phyloP scores from a whole-genome alignment of 2,113 vertebrate species.

The Rhadina sibilatrix region DNA sequence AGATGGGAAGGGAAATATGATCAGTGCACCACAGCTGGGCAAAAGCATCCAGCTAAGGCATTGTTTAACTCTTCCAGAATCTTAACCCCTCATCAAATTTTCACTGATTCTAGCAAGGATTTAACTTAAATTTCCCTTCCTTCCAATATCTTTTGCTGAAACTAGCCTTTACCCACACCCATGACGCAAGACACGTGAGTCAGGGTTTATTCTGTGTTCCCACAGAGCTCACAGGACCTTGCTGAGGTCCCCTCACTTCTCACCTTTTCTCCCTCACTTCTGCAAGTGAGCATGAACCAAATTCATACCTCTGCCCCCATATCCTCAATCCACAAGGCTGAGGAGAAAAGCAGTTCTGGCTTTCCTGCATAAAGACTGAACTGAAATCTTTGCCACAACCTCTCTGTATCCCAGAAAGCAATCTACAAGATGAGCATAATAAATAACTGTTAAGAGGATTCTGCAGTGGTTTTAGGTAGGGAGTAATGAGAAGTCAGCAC shows the following conservation, averaged over 20 bases:
- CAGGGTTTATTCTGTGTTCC: neutral
- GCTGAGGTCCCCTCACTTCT: neutral
- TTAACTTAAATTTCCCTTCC: neutral
- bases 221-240: neutral
- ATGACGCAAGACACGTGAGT: neutral
- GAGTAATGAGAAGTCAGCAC: constrained; percentile 16
- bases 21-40: neutral
- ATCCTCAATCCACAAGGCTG: neutral
- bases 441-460: constrained; percentile 4
- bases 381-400: neutral
- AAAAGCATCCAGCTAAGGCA: neutral
- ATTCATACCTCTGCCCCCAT: neutral
- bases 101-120: neutral
- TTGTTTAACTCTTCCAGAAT: neutral
- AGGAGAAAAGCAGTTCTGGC: neutral
- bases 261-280: fast-evolving
- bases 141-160: neutral
- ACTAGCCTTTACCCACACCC: neutral
- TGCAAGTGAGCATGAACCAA: fast-evolving
- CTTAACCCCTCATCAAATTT: neutral
- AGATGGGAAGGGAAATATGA: neutral
- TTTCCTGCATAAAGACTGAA: neutral
- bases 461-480: neutral
- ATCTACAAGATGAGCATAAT: neutral
- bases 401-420: neutral